These are phyloP conservation scores for Carpatolechia fugitivella DNA, from an alignment of 2,888 invertebrate genomes.

Conservation along the genomic window DNA sequence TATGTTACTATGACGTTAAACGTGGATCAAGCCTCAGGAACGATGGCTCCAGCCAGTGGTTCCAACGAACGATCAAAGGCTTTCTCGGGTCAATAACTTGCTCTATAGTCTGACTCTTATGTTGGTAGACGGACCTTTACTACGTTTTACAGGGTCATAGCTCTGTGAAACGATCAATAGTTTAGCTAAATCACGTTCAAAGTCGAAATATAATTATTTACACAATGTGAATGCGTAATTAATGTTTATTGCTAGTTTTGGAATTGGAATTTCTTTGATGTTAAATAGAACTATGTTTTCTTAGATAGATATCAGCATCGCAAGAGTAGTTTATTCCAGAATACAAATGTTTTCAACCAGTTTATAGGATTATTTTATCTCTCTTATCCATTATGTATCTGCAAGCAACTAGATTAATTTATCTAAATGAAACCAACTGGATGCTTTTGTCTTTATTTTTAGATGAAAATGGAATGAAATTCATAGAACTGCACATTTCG, in stretches of 20 bases:
- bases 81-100: constrained; percentile 20
- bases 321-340: too few species aligned
- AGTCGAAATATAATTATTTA: not conserved
- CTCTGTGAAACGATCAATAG: not conserved
- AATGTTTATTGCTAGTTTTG: too few species aligned
- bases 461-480: too few species aligned
- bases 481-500: not conserved
- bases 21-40: constrained; percentile 31
- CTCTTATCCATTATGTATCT: too few species aligned
- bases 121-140: constrained; percentile 1
- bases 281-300: too few species aligned
- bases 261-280: not conserved
- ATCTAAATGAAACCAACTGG: too few species aligned
- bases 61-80: constrained; percentile 32
- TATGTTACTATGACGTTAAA: not conserved
- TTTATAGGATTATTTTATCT: too few species aligned
- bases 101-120: constrained; percentile 8
- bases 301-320: too few species aligned
- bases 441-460: too few species aligned
- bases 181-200: not conserved
- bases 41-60: constrained; percentile 8
- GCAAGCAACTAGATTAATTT: too few species aligned
- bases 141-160: constrained; percentile 1
- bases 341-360: too few species aligned
- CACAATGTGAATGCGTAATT: not conserved